phyloP scores from a whole-genome alignment of 2,113 vertebrate genomes.

The Nesogale talazaci region DNA sequence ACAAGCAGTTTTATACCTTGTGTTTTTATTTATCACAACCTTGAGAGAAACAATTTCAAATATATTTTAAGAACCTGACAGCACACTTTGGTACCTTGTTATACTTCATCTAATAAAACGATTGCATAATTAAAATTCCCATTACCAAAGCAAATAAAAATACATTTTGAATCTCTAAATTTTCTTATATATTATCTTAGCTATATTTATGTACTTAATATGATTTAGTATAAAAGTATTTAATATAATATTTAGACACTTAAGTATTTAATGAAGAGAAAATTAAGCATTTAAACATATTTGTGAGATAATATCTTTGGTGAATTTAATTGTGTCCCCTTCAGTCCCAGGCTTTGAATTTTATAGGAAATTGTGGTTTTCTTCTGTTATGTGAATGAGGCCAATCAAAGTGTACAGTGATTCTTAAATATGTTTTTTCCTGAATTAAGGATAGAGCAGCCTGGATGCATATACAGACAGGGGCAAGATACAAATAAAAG shows the following conservation, averaged over 20 bases:
- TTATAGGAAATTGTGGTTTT: background rate
- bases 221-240: too few species aligned
- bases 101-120: conserved; percentile 47
- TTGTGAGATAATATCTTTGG: background rate
- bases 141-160: background rate
- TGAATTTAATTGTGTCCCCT: background rate
- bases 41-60: conserved; percentile 47
- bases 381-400: background rate
- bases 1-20: background rate
- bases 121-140: conserved; percentile 26
- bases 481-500: background rate
- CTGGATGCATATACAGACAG: background rate
- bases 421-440: background rate
- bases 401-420: background rate
- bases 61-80: background rate
- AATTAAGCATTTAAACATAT: background rate
- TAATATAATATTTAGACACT: too few species aligned
- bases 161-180: background rate
- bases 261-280: background rate
- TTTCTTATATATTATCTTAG: conserved; percentile 51
- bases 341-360: background rate
- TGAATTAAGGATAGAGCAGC: background rate
- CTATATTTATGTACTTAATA: too few species aligned
- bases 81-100: conserved; percentile 1
- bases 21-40: conserved; percentile 61